Percentiles rank a stretch among this genome's conserved stretches.
Conservation (phyloP, 2,888 invertebrate species). For the Catocala sponsa region DNA sequence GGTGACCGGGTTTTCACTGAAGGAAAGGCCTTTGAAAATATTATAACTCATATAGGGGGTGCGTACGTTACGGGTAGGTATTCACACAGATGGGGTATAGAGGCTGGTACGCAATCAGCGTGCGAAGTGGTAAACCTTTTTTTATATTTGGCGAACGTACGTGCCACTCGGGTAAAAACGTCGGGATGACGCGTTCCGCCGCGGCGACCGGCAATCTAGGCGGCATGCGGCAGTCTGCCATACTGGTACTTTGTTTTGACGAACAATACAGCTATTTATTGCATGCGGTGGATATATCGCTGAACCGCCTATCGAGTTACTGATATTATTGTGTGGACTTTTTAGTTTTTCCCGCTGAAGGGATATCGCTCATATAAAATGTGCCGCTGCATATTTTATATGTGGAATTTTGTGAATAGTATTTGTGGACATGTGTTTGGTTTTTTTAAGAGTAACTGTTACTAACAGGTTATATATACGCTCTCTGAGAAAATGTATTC, state of each 20-base stretch:
- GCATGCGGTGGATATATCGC: slow-evolving; percentile 9
- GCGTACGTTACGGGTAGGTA: slow-evolving; percentile 25
- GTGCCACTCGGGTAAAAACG: slow-evolving; percentile 32
- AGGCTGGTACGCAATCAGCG: slow-evolving; percentile 44
- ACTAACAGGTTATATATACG: too few species aligned
- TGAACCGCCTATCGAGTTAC: slow-evolving; percentile 13
- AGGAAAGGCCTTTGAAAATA: slow-evolving; percentile 44
- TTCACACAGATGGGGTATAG: slow-evolving; percentile 23
- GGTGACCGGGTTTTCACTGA: slow-evolving; percentile 38
- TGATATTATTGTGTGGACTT: background rate
- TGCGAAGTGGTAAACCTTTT: slow-evolving; percentile 47
- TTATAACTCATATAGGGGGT: slow-evolving; percentile 32
- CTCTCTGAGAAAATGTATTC: too few species aligned
- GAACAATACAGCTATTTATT: slow-evolving; percentile 32
- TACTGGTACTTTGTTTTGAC: slow-evolving; percentile 29
- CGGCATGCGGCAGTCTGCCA: background rate
- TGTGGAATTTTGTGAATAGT: background rate
- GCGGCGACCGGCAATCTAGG: slow-evolving; percentile 14
- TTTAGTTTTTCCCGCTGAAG: background rate
- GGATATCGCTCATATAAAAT: slow-evolving; percentile 1
- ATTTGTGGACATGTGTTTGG: background rate
- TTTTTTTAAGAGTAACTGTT: background rate
- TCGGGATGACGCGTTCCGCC: slow-evolving; percentile 21
- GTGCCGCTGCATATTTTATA: background rate
- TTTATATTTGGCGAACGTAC: slow-evolving; percentile 49